These are phyloP conservation scores for Odontamblyopus lacepedii DNA, from an alignment of 2,797 vertebrate species.

Conservation along the genomic window DNA sequence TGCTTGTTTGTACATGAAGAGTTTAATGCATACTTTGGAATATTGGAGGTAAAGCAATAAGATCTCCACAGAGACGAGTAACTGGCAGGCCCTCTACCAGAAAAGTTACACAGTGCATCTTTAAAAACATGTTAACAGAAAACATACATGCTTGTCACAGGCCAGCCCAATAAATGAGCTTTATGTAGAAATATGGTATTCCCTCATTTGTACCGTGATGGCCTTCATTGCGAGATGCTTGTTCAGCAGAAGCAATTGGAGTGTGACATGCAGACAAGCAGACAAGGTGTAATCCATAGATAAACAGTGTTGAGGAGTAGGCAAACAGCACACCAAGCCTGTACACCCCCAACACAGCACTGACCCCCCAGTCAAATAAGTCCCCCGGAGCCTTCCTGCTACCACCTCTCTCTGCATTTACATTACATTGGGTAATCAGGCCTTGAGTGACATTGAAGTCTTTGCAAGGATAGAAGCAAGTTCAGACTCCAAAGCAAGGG, in stretches of 20 bases:
- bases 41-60: too few species aligned
- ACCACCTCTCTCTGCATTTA: constrained; percentile 48
- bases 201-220: constrained; percentile 53
- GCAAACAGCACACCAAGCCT: constrained; percentile 61
- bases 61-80: too few species aligned
- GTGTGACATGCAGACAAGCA: constrained; percentile 66
- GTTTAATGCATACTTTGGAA: too few species aligned
- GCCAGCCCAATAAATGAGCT: constrained; percentile 42
- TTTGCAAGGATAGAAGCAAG: constrained; percentile 38
- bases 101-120: too few species aligned
- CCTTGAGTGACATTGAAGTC: constrained; percentile 58
- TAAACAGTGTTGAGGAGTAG: constrained; percentile 72
- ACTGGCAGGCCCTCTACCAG: too few species aligned
- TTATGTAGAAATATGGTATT: constrained; percentile 52
- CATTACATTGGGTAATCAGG: constrained; percentile 48
- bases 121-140: too few species aligned
- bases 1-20: too few species aligned
- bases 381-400: constrained; percentile 52
- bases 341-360: constrained; percentile 39
- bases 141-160: neutral
- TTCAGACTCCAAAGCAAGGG: constrained; percentile 18
- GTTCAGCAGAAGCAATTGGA: constrained; percentile 69
- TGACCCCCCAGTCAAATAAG: constrained; percentile 55
- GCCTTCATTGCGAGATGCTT: constrained; percentile 60
- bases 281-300: constrained; percentile 74